Percentiles rank a stretch among this genome's conserved stretches.
These are phyloP conservation scores for Hyperoplus lanceolatus DNA, from an alignment of 2,797 vertebrate genomes.

Conservation along the genomic window DNA sequence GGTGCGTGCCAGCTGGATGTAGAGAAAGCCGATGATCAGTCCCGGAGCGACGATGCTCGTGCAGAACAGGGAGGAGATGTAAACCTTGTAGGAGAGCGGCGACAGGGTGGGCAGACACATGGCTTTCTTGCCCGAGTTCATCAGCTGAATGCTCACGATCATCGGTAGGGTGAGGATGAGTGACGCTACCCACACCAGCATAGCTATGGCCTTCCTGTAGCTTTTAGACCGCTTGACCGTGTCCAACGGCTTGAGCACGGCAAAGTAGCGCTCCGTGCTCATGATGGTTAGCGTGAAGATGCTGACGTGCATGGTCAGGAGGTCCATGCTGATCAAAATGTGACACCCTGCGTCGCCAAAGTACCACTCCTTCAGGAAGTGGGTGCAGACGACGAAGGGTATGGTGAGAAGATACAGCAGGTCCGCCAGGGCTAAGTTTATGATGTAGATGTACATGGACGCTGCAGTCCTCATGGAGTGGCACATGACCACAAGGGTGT, in stretches of 20 bases:
- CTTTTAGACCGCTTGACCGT: slow-evolving; percentile 93
- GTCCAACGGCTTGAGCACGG: slow-evolving; percentile 92
- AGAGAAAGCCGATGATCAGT: slow-evolving; percentile 92
- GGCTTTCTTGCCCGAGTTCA: slow-evolving; percentile 83
- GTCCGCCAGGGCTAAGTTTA: slow-evolving; percentile 92
- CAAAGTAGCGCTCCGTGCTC: slow-evolving; percentile 94
- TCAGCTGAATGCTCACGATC: slow-evolving; percentile 91
- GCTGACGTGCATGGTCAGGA: slow-evolving; percentile 95
- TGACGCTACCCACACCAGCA: slow-evolving; percentile 90
- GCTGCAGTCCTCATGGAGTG: slow-evolving; percentile 91
- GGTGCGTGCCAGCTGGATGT: slow-evolving; percentile 90
- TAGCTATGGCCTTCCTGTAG: slow-evolving; percentile 91
- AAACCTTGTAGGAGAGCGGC: slow-evolving; percentile 88
- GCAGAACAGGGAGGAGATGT: slow-evolving; percentile 92
- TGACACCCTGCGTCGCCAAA: slow-evolving; percentile 92
- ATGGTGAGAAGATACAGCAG: slow-evolving; percentile 94
- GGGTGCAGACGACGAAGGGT: slow-evolving; percentile 93
- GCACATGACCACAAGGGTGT: slow-evolving; percentile 95
- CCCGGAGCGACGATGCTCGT: slow-evolving; percentile 94
- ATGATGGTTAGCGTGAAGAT: slow-evolving; percentile 94
- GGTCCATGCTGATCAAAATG: slow-evolving; percentile 92
- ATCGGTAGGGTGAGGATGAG: slow-evolving; percentile 92
- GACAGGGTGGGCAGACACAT: slow-evolving; percentile 91
- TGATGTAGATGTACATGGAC: slow-evolving; percentile 96
- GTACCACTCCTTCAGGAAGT: slow-evolving; percentile 93